A percentile compares a stretch with the other conserved stretches of the same genome.
phyloP scores from a whole-genome alignment of 2,113 vertebrate species.

The Corythaixoides concolor region DNA sequence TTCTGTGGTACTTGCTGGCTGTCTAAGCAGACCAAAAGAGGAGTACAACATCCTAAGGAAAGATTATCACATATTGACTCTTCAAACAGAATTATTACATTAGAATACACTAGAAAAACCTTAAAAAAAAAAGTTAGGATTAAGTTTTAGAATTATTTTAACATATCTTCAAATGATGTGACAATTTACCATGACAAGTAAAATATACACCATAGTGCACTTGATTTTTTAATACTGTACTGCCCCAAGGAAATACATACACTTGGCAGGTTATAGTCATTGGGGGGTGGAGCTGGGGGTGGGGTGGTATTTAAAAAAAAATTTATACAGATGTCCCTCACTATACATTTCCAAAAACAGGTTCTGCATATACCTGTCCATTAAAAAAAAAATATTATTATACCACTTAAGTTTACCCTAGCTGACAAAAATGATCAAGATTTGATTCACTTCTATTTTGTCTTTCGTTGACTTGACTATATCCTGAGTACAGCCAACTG shows the following conservation, averaged over 20 bases:
- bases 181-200: neutral
- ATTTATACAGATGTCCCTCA: neutral
- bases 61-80: neutral
- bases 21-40: neutral
- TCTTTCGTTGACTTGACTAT: neutral
- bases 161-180: neutral
- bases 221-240: neutral
- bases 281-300: too few species aligned
- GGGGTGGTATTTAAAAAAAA: neutral
- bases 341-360: neutral
- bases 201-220: neutral
- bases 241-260: neutral
- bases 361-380: neutral
- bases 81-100: neutral
- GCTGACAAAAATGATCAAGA: neutral
- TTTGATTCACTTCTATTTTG: neutral
- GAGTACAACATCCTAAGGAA: neutral
- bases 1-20: neutral
- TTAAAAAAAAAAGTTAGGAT: neutral
- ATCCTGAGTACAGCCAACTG: neutral
- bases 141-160: neutral
- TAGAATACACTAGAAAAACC: neutral
- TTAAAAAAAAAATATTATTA: neutral
- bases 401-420: neutral
- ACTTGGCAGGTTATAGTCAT: neutral